Conservation (phyloP, 1,140 invertebrate genomes). For the Micrasema minimum region DNA sequence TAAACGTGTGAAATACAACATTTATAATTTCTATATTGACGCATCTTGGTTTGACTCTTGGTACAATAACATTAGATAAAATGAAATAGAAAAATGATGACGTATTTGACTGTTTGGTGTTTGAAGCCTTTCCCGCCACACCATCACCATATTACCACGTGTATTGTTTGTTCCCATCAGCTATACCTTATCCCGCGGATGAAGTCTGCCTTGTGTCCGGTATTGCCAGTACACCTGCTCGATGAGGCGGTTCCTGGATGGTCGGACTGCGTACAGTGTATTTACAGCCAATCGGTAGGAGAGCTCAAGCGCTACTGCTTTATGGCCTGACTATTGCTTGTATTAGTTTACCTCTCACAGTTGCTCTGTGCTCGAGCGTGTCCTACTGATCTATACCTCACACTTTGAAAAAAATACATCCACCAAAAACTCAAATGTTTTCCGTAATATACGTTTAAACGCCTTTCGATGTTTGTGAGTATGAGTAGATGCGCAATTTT, state of each 20-base stretch:
- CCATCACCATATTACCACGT: not conserved
- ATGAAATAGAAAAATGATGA: too few species aligned
- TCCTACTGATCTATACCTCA: slow-evolving; percentile 12
- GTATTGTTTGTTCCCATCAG: slow-evolving; percentile 27
- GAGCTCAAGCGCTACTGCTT: slow-evolving; percentile 19
- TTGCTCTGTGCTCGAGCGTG: slow-evolving; percentile 13
- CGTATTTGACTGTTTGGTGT: too few species aligned
- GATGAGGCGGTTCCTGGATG: slow-evolving; percentile 15
- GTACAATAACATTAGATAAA: too few species aligned
- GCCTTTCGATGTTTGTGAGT: slow-evolving; percentile 30
- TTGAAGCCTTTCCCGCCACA: too few species aligned
- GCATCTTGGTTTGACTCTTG: too few species aligned
- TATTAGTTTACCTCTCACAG: slow-evolving; percentile 24
- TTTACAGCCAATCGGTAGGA: slow-evolving; percentile 36
- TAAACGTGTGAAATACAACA: too few species aligned
- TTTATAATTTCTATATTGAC: too few species aligned
- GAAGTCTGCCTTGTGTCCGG: slow-evolving; percentile 24
- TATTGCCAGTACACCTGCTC: slow-evolving; percentile 5
- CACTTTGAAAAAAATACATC: not conserved
- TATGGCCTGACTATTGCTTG: slow-evolving; percentile 34
- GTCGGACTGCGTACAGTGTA: slow-evolving; percentile 30
- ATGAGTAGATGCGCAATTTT: slow-evolving; percentile 25
- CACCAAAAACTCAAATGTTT: slow-evolving; percentile 5
- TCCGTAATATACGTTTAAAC: slow-evolving; percentile 7
- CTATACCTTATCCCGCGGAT: slow-evolving; percentile 28